Base-by-base conservation (phyloP, 2,113 vertebrate genomes). In the Prietella phreatophila region DNA sequence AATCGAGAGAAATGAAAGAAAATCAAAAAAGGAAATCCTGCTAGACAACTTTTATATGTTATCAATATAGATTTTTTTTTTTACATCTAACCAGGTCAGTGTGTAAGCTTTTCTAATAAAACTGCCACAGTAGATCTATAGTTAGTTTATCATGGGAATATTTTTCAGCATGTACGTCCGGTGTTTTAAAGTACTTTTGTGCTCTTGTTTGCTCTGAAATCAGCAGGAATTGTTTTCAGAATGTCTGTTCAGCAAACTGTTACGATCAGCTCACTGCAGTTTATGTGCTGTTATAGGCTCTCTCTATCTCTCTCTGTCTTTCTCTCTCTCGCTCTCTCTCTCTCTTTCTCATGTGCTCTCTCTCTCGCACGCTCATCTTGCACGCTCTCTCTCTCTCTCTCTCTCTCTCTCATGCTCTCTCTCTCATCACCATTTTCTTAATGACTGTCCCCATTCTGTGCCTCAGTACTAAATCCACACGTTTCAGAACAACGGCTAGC, bases 391-490 rank as follows among this genome's bases (percentile, higher is more conserved):
- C 6, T 3, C 47, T 47, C 47, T 47, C 47, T 47, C 47, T 7
- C 89, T 83, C 42, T 65, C 50, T 36, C 17, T 36, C 82, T n/a
- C n/a, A n/a, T n/a, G 30, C 9, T 56, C 27, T 71, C 15, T 58
- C 65, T 73, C 25, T 81, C 65, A 50, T 58, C 80, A 58, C 27
- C 19, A 56, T 53, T 53, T 36, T 36, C 8, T 25, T 80, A 78
- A 85, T 85, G 61, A 85, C 73, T n/a, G 14, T 73, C 84, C 39
- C 63, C 20, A 79, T 88, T 85, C 78, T 83, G 53, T 76, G 67
- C 60, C 81, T 83, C 80, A 83, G 55, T 58, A 86, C n/a, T 55
- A 69, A 88, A 85, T 86, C 22, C 58, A 83, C 19, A 55, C n/a
- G 14, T 82, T 85, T 85, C 61, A 67, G 82, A 84, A 42, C 61